Base-by-base conservation (phyloP, 2,888 invertebrate genomes). In the Chloromyia formosa region DNA sequence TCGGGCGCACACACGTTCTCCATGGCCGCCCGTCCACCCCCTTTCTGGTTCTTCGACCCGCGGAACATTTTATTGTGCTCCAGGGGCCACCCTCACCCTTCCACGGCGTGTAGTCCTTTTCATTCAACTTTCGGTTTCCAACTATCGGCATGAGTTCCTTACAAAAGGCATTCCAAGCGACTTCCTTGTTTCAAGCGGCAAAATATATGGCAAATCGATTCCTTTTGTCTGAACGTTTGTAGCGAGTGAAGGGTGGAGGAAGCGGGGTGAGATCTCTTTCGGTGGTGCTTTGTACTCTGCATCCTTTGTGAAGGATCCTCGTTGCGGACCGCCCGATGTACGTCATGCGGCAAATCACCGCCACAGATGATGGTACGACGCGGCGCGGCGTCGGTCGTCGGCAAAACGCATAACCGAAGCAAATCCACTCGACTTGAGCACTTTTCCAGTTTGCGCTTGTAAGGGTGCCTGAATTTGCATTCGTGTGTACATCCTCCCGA, bases 121-220 rank as follows among this genome's bases (percentile, higher is more conserved):
- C 73, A 73, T 73, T 73, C 73, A 73, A 62, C 71, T 71, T 71
- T 71, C 12, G 40, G 56, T 22, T 54, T 71, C 20, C 40, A 27
- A 71, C 20, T 53, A 71, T 27, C 56, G 40, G 58, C 71, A 71
- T 27, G 58, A 71, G 16, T 54, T 71, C 40, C 4, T 40, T n/a
- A 22, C 42, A 71, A 56, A 71, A 49, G 56, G 12, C 56, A 58
- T 35, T 23, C 66, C 20, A 56, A 71, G 40, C 42, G 35, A 66
- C 74, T 74, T 74, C 74, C 74, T 74, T 56, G 58, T 74, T 54
- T 71, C 20, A 35, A 56, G 71, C 66, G 45, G 66, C 16, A 58
- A 49, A 56, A 74, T 74, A 72, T 66, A 60, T 71, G 68, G 74
- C 66, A 74, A 76, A 76, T 76, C 76, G 76, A 76, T 76, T 73